These are phyloP conservation scores for Climacteris rufus DNA, from an alignment of 2,113 vertebrate genomes.

Conservation along the genomic window DNA sequence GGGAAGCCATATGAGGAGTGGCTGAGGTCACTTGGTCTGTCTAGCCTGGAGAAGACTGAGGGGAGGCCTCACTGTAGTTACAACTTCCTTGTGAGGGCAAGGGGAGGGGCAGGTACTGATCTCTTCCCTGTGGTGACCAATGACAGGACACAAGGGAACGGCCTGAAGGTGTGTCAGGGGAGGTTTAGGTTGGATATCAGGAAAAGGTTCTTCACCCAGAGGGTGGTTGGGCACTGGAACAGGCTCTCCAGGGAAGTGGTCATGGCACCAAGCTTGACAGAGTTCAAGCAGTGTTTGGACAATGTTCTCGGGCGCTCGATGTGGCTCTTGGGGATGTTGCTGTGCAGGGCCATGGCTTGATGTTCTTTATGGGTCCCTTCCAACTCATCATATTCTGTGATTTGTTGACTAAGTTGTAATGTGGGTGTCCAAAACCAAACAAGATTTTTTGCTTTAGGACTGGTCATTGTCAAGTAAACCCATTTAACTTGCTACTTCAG, in stretches of 20 bases:
- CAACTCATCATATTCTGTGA: too few species aligned
- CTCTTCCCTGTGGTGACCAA: accelerated
- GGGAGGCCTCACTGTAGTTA: neutral
- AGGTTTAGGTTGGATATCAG: neutral
- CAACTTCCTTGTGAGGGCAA: accelerated
- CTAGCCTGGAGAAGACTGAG: neutral
- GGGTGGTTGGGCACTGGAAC: accelerated
- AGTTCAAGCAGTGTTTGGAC: accelerated
- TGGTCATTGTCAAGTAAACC: neutral
- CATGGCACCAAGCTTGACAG: neutral
- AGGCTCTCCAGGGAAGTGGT: accelerated
- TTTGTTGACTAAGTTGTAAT: neutral
- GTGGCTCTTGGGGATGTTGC: too few species aligned
- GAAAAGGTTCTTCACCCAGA: neutral
- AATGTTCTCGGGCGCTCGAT: too few species aligned
- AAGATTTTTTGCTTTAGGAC: neutral
- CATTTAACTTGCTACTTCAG: neutral
- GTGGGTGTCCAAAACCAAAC: neutral
- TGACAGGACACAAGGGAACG: accelerated
- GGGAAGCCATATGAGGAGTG: neutral
- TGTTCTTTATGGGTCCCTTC: neutral
- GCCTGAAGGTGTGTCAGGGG: neutral
- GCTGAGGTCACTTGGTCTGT: neutral
- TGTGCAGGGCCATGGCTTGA: neutral
- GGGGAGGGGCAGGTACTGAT: neutral